Evolutionary conservation across 2,888 invertebrate genomes (phyloP), one percentile per base, ranked within the genome.

Genomic region (Clitarchus hookeri): DNA sequence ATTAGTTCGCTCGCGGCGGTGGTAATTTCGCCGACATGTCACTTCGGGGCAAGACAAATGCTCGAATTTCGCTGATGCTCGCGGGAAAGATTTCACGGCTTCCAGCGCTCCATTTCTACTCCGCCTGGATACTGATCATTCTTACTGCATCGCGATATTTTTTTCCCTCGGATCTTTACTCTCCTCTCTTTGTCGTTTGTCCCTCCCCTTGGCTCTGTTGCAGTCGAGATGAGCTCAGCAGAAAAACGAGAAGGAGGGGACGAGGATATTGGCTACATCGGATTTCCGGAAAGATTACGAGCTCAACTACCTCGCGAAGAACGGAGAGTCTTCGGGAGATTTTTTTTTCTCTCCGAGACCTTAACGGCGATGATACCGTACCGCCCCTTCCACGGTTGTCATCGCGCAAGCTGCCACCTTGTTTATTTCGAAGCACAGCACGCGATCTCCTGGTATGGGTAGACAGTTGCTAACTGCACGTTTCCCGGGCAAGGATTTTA

Each of bases 181-280:
- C 48, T 48, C 16, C 48, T 48, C 16, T 48, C 48, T 48, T 65
- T 65, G n/a, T n/a, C n/a, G 6, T 65, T 65, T n/a, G 0, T 23
- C 36, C 36, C 36, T 36, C 36, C 36, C 36, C 36, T 36, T 4
- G 36, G 19, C 65, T 0, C 16, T 65, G 65, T n/a, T 65, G n/a
- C 19, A 65, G 19, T 65, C 65, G 65, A 19, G 65, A 65, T 65
- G 65, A 65, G 65, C 65, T 65, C 65, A n/a, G 65, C 65, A n/a
- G n/a, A 65, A 65, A 65, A 65, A 65, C 6, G 13, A 8, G 2
- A 2, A 16, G 65, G n/a, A 23, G n/a, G 16, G n/a, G 65, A 23
- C n/a, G n/a, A 65, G 16, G 65, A 65, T 65, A 65, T 65, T 65
- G 65, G 65, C 65, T 65, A 65, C 65, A 65, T 65, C 65, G 65